These are phyloP conservation scores for Lanius ludovicianus DNA, from an alignment of 2,113 vertebrate species.

Conservation along the genomic window DNA sequence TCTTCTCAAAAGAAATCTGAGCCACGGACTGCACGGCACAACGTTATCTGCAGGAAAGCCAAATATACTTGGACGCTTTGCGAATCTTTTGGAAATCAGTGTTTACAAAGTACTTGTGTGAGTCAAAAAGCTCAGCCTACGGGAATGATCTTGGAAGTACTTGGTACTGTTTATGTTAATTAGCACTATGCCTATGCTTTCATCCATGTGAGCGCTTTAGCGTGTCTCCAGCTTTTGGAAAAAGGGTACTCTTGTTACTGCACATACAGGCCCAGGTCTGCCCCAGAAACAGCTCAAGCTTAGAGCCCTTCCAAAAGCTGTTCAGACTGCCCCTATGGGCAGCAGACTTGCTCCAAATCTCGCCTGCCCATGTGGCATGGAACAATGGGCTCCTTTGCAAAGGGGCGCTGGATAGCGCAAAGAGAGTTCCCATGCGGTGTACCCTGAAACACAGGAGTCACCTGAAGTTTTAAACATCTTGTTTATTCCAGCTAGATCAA, in stretches of 20 bases:
- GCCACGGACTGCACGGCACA: neutral
- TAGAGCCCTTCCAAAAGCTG: neutral
- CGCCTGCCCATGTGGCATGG: neutral
- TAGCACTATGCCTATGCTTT: neutral
- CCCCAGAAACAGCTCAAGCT: neutral
- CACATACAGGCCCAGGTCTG: neutral
- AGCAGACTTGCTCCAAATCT: neutral
- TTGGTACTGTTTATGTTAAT: neutral
- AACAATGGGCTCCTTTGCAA: rapidly evolving
- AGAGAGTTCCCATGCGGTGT: neutral
- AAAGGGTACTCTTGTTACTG: neutral
- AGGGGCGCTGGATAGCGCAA: neutral
- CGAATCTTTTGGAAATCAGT: neutral
- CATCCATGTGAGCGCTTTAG: neutral
- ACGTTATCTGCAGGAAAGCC: neutral
- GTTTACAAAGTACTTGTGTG: neutral
- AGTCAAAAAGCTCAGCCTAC: neutral
- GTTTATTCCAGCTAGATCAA: neutral
- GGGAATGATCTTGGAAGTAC: neutral
- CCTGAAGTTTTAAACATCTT: neutral
- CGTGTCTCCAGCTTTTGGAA: neutral
- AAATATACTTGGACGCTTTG: neutral
- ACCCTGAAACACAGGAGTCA: neutral
- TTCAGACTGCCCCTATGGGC: neutral
- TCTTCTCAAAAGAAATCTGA: slow-evolving; percentile 12